Conservation (phyloP, 2,797 vertebrate species). For the Ficedula albicollis region DNA sequence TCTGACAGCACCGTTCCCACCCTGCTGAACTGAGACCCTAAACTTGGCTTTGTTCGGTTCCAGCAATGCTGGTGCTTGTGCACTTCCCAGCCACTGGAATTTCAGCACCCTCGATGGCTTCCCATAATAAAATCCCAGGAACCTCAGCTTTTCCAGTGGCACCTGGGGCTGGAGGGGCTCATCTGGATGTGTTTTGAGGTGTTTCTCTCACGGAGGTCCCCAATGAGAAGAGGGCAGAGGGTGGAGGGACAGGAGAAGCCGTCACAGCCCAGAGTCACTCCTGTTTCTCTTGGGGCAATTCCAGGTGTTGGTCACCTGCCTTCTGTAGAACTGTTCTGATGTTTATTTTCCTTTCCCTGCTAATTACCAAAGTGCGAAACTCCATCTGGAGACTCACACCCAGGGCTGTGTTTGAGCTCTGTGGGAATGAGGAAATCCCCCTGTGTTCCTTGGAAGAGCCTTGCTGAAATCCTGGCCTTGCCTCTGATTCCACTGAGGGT, state of each 20-base stretch:
- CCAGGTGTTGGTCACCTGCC: background rate
- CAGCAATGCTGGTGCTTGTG: rapidly evolving
- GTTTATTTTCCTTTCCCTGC: slow-evolving; percentile 31
- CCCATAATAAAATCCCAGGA: background rate
- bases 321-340: rapidly evolving
- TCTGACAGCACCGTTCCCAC: rapidly evolving
- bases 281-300: background rate
- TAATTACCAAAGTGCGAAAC: slow-evolving; percentile 41
- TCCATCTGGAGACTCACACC: slow-evolving; percentile 1
- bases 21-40: background rate
- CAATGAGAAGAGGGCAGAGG: background rate
- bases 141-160: background rate
- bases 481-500: rapidly evolving
- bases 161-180: background rate
- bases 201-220: background rate
- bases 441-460: background rate
- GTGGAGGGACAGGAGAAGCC: background rate
- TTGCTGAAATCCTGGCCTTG: background rate
- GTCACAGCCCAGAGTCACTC: background rate
- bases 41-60: background rate
- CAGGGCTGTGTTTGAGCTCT: background rate
- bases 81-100: background rate
- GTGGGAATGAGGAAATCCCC: background rate
- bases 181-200: rapidly evolving
- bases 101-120: background rate